Evolutionary conservation across 1,140 invertebrate genomes (phyloP), one percentile per base, ranked within the genome.

Genomic region (Vollenhovia emeryi): DNA sequence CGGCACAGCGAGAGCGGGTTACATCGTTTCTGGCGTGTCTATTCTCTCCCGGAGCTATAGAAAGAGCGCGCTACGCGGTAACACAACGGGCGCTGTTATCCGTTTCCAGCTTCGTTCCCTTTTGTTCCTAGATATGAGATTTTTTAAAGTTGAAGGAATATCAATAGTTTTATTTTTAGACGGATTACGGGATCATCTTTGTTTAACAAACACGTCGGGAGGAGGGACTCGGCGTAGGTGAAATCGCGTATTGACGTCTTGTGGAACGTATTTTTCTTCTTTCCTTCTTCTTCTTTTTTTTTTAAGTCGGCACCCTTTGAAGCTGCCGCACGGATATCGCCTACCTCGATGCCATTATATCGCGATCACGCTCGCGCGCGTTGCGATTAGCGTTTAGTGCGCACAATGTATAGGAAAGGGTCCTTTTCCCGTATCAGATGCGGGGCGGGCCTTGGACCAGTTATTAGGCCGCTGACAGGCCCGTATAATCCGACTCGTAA

Each of bases 381-480:
- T 92, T 91, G 88, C 92, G 92, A 93, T 93, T 93, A 92, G 91
- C 91, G 89, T 93, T 93, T 91, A 92, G 92, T 93, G 73, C 92
- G 74, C 87, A 92, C 91, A 91, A 91, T 93, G 88, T 92, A 90
- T 88, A 88, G 84, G 87, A 79, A 89, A 84, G 76, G 82, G 86
- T 84, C 89, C 73, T 85, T 90, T 92, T 83, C 86, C 87, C 87
- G 88, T 93, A 92, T 93, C 91, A 92, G 91, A 92, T 91, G 89
- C 85, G 87, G 75, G 66, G 59, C 60, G 79, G 88, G 86, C 82
- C 88, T 87, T 85, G 60, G 90, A 91, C 91, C 89, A 93, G 92
- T 93, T 93, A 93, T 93, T 93, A 93, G 91, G 64, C 88, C 85
- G 75, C 89, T 92, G 92, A 93, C 92, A 93, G 92, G 89, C 91